Base-by-base conservation (phyloP, 2,113 vertebrate species). In the Eptesicus fuscus region DNA sequence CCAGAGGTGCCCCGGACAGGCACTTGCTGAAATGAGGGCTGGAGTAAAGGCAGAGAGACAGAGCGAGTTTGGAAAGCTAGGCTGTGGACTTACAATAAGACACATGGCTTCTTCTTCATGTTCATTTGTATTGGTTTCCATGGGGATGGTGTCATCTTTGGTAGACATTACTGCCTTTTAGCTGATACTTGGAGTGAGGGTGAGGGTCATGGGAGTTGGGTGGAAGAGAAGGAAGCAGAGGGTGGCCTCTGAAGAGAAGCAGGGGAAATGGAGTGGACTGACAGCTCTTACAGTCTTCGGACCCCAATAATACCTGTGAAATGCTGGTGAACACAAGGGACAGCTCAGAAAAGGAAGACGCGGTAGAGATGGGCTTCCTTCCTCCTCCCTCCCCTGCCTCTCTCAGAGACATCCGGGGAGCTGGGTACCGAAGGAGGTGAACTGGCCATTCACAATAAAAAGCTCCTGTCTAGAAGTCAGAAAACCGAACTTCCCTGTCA, bases 101-200 rank as follows among this genome's bases (percentile, higher is more conserved):
- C 65, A 53, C 37, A 28, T 11, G 12, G 4, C 59, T 61, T 5
- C 32, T 87, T 93, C 65, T 95, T 95, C 30, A 30, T 84, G 90
- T 67, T 86, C 49, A 47, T 69, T 89, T 84, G 77, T 37, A n/a
- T 69, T 56, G 32, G 77, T 92, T 95, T 96, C 92, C 88, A 53
- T 35, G 71, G 90, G 51, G 30, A 90, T 63, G 32, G 16, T 88
- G 14, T 47, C n/a, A 20, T 86, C 37, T 20, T 69, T n/a, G 51
- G 51, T 23, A 87, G 37, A 70, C 16, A 32, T 7, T 14, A 16
- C 42, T 63, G 42, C 67, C 47, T 70, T 83, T 79, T 28, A 65
- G 44, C 32, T 51, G 37, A 83, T 17, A 10, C 9, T 14, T 47
- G 0, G 5, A 56, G 14, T 59, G 14, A 56, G 28, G 59, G 6